Base-by-base conservation (phyloP, 2,113 vertebrate genomes). In the Epinephelus moara region DNA sequence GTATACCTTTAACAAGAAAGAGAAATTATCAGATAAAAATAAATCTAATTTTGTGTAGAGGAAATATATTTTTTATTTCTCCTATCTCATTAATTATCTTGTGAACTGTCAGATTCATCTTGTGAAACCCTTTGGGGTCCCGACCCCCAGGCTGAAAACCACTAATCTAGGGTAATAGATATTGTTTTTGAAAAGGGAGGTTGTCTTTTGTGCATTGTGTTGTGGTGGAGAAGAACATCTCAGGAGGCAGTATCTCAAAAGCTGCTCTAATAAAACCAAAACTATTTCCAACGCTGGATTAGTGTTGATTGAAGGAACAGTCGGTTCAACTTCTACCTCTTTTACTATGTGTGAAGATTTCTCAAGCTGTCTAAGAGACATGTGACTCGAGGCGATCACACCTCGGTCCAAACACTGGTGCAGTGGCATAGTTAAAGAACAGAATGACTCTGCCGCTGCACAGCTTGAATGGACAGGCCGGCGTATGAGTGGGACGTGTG, bases 401-500 rank as follows among this genome's bases (percentile, higher is more conserved):
- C 82, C 75, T 91, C 50, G 18, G 73, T 56, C 68, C 80, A 78
- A 75, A 89, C 88, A 75, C 55, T 27, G 63, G 77, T 52, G 83
- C 77, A 73, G 74, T 23, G 52, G 53, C 83, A 64, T 23, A 60
- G 75, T 85, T 86, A 82, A 83, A 66, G 80, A 79, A 81, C 81
- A 85, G 75, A 91, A 47, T 17, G 88, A 70, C 71, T 69, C 56
- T 62, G 67, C 71, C 66, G 74, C 72, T 37, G 77, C 88, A 85
- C 82, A 87, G 89, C 87, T 86, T 89, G 83, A 90, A 77, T 14
- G 78, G 82, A 87, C 88, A 85, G 86, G 87, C 90, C 33, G 62
- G 68, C 55, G 4, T 50, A n/a, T 57, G 85, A 84, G 91, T 88
- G 88, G 86, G 80, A 90, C 9, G 90, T 92, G 90, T 77, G 88